Evolutionary conservation across 2,113 vertebrate genomes (phyloP).

Genomic region (Accipiter virgatus): DNA sequence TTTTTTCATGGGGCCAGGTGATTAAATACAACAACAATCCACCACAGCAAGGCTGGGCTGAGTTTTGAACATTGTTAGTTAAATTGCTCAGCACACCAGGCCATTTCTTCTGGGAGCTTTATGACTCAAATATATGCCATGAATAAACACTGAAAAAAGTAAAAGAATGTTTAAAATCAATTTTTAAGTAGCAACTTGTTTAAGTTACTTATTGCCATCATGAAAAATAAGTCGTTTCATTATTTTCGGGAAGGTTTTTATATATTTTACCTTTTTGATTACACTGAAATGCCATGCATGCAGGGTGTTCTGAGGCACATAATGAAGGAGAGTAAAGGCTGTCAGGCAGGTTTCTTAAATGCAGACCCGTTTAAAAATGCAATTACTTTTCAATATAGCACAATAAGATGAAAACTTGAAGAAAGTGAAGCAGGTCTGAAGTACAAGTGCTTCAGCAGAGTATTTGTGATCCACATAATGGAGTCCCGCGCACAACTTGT

Average conservation of each 20-base stretch:
- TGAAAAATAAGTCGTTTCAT: neutral
- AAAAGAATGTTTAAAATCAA: neutral
- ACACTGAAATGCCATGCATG: neutral
- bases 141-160: neutral
- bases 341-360: neutral
- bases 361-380: neutral
- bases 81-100: neutral
- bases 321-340: neutral
- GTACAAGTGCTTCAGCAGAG: neutral
- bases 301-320: neutral
- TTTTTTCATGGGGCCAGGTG: neutral
- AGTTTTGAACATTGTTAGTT: neutral
- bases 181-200: neutral
- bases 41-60: neutral
- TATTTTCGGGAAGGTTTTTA: neutral
- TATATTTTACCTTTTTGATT: neutral
- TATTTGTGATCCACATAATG: neutral
- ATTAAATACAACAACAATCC: neutral
- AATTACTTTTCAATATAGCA: neutral
- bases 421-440: neutral
- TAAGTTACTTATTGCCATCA: neutral
- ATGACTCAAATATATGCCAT: neutral
- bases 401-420: neutral
- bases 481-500: neutral
- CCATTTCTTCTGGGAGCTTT: neutral